Conservation (phyloP, 2,113 vertebrate species). For the Gopherus evgoodei region DNA sequence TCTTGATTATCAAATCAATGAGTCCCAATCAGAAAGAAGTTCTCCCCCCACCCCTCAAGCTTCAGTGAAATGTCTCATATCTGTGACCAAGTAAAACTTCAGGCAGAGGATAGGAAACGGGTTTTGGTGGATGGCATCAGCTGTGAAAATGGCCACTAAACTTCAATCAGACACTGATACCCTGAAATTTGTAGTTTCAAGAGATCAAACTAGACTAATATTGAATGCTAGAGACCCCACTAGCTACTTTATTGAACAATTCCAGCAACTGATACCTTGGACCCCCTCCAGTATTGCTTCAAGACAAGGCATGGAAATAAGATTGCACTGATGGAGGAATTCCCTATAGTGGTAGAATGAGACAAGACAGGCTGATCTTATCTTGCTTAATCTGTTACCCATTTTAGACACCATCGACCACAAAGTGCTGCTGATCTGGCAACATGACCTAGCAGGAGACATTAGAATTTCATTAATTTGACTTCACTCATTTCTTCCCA, state of each 20-base stretch:
- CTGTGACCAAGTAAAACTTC: background rate
- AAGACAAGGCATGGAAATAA: background rate
- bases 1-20: background rate
- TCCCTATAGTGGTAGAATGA: background rate
- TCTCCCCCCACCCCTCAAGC: background rate
- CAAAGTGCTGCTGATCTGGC: background rate
- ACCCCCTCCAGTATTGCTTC: background rate
- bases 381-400: background rate
- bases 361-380: background rate
- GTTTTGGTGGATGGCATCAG: background rate
- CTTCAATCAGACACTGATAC: background rate
- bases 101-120: background rate
- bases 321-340: background rate
- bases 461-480: background rate
- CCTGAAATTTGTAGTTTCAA: background rate
- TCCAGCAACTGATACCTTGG: background rate
- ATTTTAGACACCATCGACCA: background rate
- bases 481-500: background rate
- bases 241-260: background rate
- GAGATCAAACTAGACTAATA: background rate
- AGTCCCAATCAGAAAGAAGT: background rate
- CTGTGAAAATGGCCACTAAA: background rate
- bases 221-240: background rate
- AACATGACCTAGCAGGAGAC: background rate
- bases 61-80: background rate